Conservation (phyloP, 2,888 invertebrate genomes). For the Cyaniris semiargus region DNA sequence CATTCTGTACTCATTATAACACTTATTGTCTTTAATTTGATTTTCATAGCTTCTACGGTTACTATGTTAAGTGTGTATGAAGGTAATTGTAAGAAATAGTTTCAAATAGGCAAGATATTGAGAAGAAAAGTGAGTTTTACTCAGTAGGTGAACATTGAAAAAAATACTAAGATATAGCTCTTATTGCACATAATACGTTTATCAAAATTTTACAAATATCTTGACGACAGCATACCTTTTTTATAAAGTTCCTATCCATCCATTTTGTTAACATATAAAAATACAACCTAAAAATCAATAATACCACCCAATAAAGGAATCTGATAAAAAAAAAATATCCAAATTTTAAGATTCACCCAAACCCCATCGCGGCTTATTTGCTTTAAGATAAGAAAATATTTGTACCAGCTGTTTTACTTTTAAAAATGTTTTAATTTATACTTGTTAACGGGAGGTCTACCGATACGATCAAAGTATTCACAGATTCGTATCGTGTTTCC, state of each 20-base stretch:
- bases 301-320: background rate
- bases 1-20: conserved; percentile 27
- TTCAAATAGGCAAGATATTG: background rate
- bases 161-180: too few relatives aligned
- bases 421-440: conserved; percentile 13
- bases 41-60: conserved; percentile 11
- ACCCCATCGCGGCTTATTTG: background rate
- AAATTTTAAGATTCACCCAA: background rate
- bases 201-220: too few relatives aligned
- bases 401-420: conserved; percentile 3
- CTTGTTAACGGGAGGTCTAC: conserved; percentile 4
- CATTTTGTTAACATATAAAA: too few relatives aligned
- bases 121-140: too few relatives aligned
- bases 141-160: too few relatives aligned
- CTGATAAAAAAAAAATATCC: background rate
- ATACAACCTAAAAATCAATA: background rate
- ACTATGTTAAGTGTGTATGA: background rate
- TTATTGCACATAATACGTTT: too few relatives aligned
- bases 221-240: too few relatives aligned
- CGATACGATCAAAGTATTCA: conserved; percentile 15
- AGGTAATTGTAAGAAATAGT: background rate
- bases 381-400: conserved; percentile 13
- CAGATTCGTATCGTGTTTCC: conserved; percentile 9
- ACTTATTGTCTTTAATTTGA: conserved; percentile 21
- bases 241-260: too few relatives aligned